Conservation (phyloP, 2,113 vertebrate genomes). For the Acrocephalus arundinaceus region DNA sequence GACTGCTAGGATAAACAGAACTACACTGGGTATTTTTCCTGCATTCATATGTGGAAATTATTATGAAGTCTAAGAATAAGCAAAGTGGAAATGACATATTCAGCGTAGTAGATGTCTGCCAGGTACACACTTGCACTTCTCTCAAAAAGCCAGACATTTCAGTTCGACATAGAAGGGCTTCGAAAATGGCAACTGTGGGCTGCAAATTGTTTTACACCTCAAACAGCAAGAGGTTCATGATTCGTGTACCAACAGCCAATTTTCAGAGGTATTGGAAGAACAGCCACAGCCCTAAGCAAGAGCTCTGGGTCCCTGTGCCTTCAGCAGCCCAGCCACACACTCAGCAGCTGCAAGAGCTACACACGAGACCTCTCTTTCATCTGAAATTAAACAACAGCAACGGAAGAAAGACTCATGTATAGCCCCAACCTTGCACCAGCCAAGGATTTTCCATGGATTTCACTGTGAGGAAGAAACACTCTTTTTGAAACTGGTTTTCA, state of each 20-base stretch:
- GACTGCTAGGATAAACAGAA: slow-evolving; percentile 33
- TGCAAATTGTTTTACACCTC: slow-evolving; percentile 26
- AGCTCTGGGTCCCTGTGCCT: not conserved
- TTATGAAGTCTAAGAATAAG: slow-evolving; percentile 36
- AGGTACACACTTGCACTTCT: not conserved
- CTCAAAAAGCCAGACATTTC: slow-evolving; percentile 17
- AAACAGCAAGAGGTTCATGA: not conserved
- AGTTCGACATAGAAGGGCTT: not conserved
- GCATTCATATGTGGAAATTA: slow-evolving; percentile 49
- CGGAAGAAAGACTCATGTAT: accelerated
- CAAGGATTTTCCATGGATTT: not conserved
- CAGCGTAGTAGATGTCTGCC: slow-evolving; percentile 10
- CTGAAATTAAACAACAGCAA: not conserved
- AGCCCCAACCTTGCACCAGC: not conserved
- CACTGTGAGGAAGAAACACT: not conserved
- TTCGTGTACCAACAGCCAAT: not conserved
- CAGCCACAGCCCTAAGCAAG: not conserved
- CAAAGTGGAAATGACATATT: slow-evolving; percentile 23
- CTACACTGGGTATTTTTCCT: slow-evolving; percentile 32
- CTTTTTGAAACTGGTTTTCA: not conserved
- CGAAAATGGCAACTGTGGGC: not conserved
- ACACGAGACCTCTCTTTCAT: accelerated
- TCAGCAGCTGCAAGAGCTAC: not conserved
- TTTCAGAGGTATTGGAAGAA: not conserved
- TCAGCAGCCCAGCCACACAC: not conserved